Base-by-base conservation (phyloP, 2,113 vertebrate genomes). In the Enhydra lutris region DNA sequence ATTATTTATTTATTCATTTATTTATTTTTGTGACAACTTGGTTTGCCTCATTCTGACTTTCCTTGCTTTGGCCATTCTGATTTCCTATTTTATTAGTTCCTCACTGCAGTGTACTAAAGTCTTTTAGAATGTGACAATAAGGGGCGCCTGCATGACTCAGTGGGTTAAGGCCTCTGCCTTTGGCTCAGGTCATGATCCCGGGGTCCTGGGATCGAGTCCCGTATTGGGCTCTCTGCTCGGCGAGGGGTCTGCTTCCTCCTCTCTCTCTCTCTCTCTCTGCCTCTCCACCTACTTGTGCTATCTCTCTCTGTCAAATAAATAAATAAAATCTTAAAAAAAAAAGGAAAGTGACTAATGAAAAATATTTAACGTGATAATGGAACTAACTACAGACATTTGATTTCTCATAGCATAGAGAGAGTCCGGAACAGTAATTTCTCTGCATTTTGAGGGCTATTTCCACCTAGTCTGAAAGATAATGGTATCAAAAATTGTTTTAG, bases 351-450 rank as follows among this genome's bases (percentile, higher is more conserved):
- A 14, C 36, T 52, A 47, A 47, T 47, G 79, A 78, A 21, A 91
- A 97, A 87, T 34, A 96, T 89, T 93, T 86, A 83, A 89, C 52
- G 59, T 24, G 50, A 78, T 67, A 94, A 94, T 71, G 10, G 15
- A 92, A 78, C 45, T 57, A 42, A 45, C 55, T 74, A 36, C 61
- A n/a, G 24, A 57, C 23, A 59, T 90, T 36, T 47, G 47, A 84
- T 74, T 42, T 90, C 39, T 55, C 11, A 36, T 42, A 79, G 5
- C 61, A 21, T 88, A 39, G 81, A 94, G 5, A 63, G 23, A 4
- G 7, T 42, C 47, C 18, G 36, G 1, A 82, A 73, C 1, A 20
- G 9, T 39, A 71, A 81, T 71, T 8, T 31, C 21, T 67, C 42
- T 23, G 2, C 78, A 57, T 83, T 76, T 88, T 84, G 31, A 78